Base-by-base conservation (phyloP, 2,888 invertebrate genomes). In the Caenorhabditis drosophilae region DNA sequence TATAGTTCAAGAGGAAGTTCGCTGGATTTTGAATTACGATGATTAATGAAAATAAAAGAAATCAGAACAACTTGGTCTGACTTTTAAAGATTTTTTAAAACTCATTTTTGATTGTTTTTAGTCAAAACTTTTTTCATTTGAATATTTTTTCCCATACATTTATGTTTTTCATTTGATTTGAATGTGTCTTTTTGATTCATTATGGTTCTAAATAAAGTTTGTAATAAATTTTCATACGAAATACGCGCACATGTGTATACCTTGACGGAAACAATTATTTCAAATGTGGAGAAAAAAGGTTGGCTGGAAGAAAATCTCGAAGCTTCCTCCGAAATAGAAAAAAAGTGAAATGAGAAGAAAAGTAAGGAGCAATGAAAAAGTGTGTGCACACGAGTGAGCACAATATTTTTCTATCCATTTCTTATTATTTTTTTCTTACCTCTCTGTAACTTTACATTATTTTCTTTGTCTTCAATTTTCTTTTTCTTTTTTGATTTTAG, bases 1-100 rank as follows among this genome's bases (percentile, higher is more conserved):
- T 49, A 48, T 38, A 48, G 36, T 25, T 58, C 56, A n/a, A 60
- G 60, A 44, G 59, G 45, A 1, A 66, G 57, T 27, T 26, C 52
- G 16, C 55, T 66, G 40, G 66, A 66, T 41, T 66, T 66, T 16
- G 66, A 66, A 26, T 52, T 64, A 4, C 50, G 64, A 51, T 64
- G 41, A 59, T 27, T 45, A n/a, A 41, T 45, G 18, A n/a, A n/a
- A n/a, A n/a, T n/a, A n/a, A n/a, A n/a, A n/a, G n/a, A n/a, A n/a
- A n/a, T n/a, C n/a, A n/a, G n/a, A n/a, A n/a, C n/a, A n/a, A n/a
- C n/a, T n/a, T n/a, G n/a, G n/a, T n/a, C n/a, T n/a, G n/a, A n/a
- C n/a, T n/a, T n/a, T n/a, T n/a, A n/a, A n/a, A n/a, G n/a, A n/a
- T 36, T 34, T 18, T 40, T 2, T 20, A 15, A 18, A 18, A 40